A percentile compares a stretch with the other conserved stretches of the same genome.
Evolutionary conservation across 2,113 vertebrate genomes (phyloP).

Genomic region (Phainopepla nitens): DNA sequence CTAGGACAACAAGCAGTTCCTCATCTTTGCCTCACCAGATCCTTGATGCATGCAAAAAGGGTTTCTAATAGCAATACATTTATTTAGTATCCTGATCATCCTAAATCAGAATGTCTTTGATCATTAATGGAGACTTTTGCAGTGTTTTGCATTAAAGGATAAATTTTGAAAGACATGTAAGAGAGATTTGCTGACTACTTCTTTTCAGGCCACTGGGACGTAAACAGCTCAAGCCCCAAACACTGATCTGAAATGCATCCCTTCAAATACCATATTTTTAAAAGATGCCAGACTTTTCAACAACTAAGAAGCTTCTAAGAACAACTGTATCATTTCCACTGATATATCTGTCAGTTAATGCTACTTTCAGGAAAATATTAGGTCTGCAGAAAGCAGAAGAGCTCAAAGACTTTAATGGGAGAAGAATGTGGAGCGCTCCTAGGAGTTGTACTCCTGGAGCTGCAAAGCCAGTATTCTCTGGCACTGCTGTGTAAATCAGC

Average conservation of each 20-base stretch:
- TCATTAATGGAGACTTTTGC: not conserved
- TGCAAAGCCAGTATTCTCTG: not conserved
- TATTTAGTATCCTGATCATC: conserved; percentile 22
- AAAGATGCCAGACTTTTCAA: not conserved
- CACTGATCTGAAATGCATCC: not conserved
- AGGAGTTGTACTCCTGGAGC: not conserved
- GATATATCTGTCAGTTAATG: not conserved
- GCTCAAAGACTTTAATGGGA: not conserved
- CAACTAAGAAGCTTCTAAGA: not conserved
- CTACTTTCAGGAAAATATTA: not conserved
- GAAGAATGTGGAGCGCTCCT: not conserved
- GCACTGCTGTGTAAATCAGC: accelerated
- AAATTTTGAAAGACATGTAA: not conserved
- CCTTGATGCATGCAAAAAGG: not conserved
- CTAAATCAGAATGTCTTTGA: conserved; percentile 22
- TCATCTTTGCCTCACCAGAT: not conserved
- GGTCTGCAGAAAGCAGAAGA: not conserved
- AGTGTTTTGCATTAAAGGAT: not conserved
- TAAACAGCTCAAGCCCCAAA: not conserved
- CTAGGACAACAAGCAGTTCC: not conserved
- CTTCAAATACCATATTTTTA: not conserved
- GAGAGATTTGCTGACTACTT: conserved; percentile 13
- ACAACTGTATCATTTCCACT: not conserved
- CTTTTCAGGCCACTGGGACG: not conserved
- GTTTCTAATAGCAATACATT: not conserved